These are phyloP conservation scores for Dryobota labecula DNA, from an alignment of 2,888 invertebrate genomes.

Conservation along the genomic window DNA sequence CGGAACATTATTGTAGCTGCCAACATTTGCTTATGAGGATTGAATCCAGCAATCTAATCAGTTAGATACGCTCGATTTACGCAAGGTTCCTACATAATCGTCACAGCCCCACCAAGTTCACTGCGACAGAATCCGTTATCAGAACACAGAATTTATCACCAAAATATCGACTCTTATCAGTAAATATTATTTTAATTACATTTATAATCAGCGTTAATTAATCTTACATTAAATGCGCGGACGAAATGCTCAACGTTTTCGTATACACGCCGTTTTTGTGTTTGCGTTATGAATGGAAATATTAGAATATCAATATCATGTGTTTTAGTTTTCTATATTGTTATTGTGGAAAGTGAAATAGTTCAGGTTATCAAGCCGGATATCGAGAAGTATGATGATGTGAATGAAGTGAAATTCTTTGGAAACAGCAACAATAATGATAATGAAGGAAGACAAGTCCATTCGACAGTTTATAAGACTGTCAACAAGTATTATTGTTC, in stretches of 20 bases:
- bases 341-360: constrained; percentile 15
- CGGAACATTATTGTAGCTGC: not conserved
- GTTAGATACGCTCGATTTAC: constrained; percentile 32
- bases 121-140: constrained; percentile 24
- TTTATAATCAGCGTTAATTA: constrained; percentile 48
- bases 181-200: constrained; percentile 51
- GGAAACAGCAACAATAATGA: not conserved
- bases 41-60: constrained; percentile 38
- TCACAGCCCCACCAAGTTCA: not conserved
- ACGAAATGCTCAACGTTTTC: constrained; percentile 28
- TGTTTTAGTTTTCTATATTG: constrained; percentile 15
- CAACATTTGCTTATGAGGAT: constrained; percentile 1
- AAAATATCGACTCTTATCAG: constrained; percentile 53
- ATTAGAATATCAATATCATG: constrained; percentile 41
- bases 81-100: constrained; percentile 3
- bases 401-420: not conserved
- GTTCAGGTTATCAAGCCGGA: constrained; percentile 17
- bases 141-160: constrained; percentile 36
- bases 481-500: constrained; percentile 74
- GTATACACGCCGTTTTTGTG: not conserved
- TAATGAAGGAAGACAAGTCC: constrained; percentile 44
- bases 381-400: constrained; percentile 15
- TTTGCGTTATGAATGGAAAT: constrained; percentile 46
- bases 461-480: constrained; percentile 67
- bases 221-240: constrained; percentile 34